phyloP scores from a whole-genome alignment of 2,888 invertebrate genomes.

The Nemapogon koenigi region DNA sequence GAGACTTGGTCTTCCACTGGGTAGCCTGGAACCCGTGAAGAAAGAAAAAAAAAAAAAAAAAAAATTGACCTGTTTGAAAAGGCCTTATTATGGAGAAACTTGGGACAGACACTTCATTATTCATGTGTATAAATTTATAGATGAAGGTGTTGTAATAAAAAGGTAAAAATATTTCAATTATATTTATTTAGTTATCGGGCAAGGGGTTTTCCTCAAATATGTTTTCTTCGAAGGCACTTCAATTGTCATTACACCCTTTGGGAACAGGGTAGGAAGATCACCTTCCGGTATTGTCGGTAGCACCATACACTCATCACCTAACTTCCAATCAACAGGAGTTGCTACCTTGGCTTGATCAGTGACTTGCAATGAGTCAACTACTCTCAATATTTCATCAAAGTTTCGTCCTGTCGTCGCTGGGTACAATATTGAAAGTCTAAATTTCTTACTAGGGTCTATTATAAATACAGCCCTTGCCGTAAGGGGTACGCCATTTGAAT shows the following conservation, averaged over 20 bases:
- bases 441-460: conserved; percentile 79
- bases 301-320: conserved; percentile 89
- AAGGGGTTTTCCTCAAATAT: conserved; percentile 79
- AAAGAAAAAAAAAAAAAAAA: too few relatives aligned
- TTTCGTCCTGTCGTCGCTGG: conserved; percentile 87
- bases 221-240: conserved; percentile 84
- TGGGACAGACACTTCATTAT: too few relatives aligned
- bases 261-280: conserved; percentile 74
- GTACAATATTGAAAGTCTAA: conserved; percentile 83
- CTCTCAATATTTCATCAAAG: conserved; percentile 84
- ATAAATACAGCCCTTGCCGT: conserved; percentile 81
- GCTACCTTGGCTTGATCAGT: conserved; percentile 54
- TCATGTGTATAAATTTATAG: too few relatives aligned
- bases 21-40: too few relatives aligned
- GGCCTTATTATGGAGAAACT: too few relatives aligned
- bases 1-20: too few relatives aligned
- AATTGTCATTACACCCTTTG: conserved; percentile 70
- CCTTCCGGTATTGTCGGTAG: conserved; percentile 78
- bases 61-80: too few relatives aligned
- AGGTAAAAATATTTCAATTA: too few relatives aligned
- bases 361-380: conserved; percentile 83
- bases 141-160: too few relatives aligned
- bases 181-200: conserved; percentile 45
- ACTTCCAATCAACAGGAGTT: conserved; percentile 21
- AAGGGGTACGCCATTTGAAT: conserved; percentile 69